Percentiles rank a stretch among this genome's conserved stretches.
Conservation (phyloP, 1,140 invertebrate species). For the Kradibia gibbosae region DNA sequence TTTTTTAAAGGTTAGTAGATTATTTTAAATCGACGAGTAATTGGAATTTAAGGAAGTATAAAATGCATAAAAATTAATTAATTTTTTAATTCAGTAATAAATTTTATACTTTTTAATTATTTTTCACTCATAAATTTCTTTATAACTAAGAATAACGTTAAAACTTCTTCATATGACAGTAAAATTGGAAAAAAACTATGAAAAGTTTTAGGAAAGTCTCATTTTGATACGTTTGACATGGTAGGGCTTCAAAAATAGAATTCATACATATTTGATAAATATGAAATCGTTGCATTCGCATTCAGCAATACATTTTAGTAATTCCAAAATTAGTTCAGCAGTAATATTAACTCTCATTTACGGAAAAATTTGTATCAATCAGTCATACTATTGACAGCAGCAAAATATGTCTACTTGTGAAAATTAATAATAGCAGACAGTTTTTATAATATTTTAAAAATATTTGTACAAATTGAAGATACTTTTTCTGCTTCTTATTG, state of each 20-base stretch:
- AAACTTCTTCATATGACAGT: not conserved
- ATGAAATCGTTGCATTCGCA: not conserved
- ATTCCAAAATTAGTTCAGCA: not conserved
- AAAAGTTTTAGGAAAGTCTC: not conserved
- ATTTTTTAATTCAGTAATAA: not conserved
- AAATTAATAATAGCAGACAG: no score
- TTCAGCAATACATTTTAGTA: not conserved
- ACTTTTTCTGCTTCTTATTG: no score
- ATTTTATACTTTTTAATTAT: not conserved
- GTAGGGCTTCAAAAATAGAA: not conserved
- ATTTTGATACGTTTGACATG: not conserved
- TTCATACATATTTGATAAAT: not conserved
- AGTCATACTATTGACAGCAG: no score
- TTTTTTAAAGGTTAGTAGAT: no score
- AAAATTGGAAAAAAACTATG: not conserved
- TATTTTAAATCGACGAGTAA: no score
- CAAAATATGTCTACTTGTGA: no score
- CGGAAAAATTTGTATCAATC: no score
- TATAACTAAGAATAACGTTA: not conserved
- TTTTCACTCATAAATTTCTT: not conserved
- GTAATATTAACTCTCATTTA: not conserved
- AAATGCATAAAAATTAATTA: no score
- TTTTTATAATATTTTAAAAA: no score
- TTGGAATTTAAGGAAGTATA: no score
- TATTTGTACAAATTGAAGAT: no score